A percentile compares a stretch with the other conserved stretches of the same genome.
Conservation (phyloP, 2,888 invertebrate species). For the Sphaerophoria taeniata region DNA sequence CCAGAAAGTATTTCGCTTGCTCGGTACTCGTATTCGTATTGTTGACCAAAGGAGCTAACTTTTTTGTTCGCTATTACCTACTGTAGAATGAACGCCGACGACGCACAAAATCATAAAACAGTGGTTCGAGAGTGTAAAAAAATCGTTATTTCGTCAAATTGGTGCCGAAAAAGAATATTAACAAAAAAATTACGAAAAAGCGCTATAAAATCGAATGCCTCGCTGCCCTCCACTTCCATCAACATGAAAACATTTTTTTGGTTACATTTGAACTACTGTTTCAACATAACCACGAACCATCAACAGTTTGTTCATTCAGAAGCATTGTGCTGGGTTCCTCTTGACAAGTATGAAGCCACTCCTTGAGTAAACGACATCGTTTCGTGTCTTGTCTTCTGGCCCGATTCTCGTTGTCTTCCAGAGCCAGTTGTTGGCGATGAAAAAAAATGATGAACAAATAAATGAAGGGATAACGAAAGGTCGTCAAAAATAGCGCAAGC, state of each 20-base stretch:
- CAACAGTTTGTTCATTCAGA: slow-evolving; percentile 61
- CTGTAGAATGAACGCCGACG: slow-evolving; percentile 1
- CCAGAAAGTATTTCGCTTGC: slow-evolving; percentile 24
- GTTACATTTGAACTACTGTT: neutral
- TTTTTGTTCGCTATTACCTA: neutral
- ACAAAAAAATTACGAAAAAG: too few relatives aligned
- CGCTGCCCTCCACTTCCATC: too few relatives aligned
- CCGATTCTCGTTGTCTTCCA: slow-evolving; percentile 24
- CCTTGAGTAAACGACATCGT: slow-evolving; percentile 54
- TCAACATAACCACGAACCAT: slow-evolving; percentile 16
- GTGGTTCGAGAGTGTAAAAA: too few relatives aligned
- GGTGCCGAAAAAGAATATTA: neutral
- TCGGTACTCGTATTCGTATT: slow-evolving; percentile 9
- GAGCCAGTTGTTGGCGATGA: slow-evolving; percentile 21
- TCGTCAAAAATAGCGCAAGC: slow-evolving; percentile 63
- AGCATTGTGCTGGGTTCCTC: neutral
- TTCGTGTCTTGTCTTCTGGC: neutral
- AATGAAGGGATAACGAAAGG: slow-evolving; percentile 46
- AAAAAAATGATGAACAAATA: slow-evolving; percentile 45
- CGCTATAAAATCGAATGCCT: too few relatives aligned
- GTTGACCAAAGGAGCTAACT: slow-evolving; percentile 35
- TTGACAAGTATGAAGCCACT: slow-evolving; percentile 51
- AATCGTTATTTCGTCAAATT: too few relatives aligned
- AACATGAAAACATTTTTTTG: too few relatives aligned
- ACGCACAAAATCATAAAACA: neutral